Base-by-base conservation (phyloP, 30 jellyfish, hydroid and myxozoan genomes). In the Hydra vulgaris region DNA sequence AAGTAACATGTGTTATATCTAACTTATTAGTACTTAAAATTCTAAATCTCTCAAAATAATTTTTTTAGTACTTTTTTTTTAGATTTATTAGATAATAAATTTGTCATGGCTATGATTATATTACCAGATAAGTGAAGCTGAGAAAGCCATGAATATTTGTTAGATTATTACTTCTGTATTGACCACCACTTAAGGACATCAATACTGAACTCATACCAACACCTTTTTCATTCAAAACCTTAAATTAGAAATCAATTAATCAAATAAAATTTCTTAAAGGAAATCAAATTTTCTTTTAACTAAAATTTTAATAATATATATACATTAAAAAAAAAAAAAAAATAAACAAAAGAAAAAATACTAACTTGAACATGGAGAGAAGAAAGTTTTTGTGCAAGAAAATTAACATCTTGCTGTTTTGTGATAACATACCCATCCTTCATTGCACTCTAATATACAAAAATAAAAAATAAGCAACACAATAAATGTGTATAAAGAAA, bases 171-270 rank as follows among this genome's bases (percentile, higher is more conserved):
- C 89, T 92, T 24, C 99, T 82, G 75, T 70, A 92, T 26, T 92
- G 96, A 20, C 96, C 96, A 52, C 99, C 99, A 84, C 99, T 92
- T 25, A 92, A 66, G 18, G 99, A 92, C 70, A 92, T 86, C 24
- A 92, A 75, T n/a, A 92, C 99, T 0, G 94, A 92, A 25, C 83
- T 87, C 99, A 87, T 92, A 17, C 90, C 85, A n/a, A 27, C 66
- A 22, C 78, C 87, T 0, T 53, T 66, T 73, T 87, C 96, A 69
- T 92, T 95, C 12, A 66, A 76, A 15, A 92, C 95, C 96, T 92
- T 40, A 53, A 54, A 78, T 23, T 15, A 53, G 52, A 7, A 25
- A 20, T n/a, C 56, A 7, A 7, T 8, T 73, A 73, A 20, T 73
- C 22, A 74, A 26, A 18, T 71, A 0, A 21, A 71, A 22, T 71